Evolutionary conservation across 1,140 invertebrate species (phyloP).

Genomic region (Drosophila watanabei): DNA sequence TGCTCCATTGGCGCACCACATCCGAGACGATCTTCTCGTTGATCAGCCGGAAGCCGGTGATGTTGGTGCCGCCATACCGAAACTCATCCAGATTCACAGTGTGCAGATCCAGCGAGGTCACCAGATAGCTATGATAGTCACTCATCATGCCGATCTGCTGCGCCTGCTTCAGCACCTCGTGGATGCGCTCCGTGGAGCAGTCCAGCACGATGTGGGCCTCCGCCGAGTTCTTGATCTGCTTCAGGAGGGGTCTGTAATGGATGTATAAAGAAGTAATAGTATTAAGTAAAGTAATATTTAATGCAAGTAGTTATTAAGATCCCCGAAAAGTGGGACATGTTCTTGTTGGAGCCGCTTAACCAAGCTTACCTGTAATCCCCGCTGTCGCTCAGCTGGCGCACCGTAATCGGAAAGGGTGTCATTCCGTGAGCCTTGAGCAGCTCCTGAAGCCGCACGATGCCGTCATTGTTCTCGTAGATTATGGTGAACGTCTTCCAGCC

Average conservation of each 20-base stretch:
- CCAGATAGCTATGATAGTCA: slow-evolving; percentile 96
- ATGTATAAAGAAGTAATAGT: background rate
- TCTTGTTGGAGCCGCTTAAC: slow-evolving; percentile 1
- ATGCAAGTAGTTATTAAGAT: background rate
- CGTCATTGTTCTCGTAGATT: slow-evolving; percentile 97
- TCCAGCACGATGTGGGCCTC: slow-evolving; percentile 97
- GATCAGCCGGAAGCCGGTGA: slow-evolving; percentile 93
- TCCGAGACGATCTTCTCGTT: slow-evolving; percentile 87
- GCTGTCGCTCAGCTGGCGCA: slow-evolving; percentile 92
- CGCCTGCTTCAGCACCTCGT: slow-evolving; percentile 94
- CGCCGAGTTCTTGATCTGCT: slow-evolving; percentile 95
- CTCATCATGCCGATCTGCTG: slow-evolving; percentile 98
- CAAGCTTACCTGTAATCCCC: slow-evolving; percentile 91
- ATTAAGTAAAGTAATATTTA: background rate
- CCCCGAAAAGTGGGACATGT: background rate
- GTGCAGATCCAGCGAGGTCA: slow-evolving; percentile 95
- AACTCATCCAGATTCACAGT: slow-evolving; percentile 96
- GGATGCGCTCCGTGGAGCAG: slow-evolving; percentile 94
- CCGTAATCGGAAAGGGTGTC: slow-evolving; percentile 92
- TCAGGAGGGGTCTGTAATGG: slow-evolving; percentile 91
- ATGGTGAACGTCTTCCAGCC: slow-evolving; percentile 98
- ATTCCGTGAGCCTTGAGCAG: slow-evolving; percentile 95
- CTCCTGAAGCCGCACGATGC: slow-evolving; percentile 96
- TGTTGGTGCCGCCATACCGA: slow-evolving; percentile 97
- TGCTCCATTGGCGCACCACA: slow-evolving; percentile 91